phyloP scores from a whole-genome alignment of 2,113 vertebrate species.

The Rhinolophus sinicus region DNA sequence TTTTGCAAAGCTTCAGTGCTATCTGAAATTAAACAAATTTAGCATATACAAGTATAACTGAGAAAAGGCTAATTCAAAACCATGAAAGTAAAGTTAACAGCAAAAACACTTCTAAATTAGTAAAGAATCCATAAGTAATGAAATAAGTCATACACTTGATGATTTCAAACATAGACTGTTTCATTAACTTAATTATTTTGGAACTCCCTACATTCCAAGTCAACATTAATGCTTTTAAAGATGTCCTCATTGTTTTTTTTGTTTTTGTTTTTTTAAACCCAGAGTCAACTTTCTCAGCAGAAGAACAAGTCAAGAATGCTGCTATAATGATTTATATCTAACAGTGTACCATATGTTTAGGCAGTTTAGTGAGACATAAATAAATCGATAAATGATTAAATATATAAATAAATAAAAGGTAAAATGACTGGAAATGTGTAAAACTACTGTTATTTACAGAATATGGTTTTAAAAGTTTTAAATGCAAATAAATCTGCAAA shows the following conservation, averaged over 20 bases:
- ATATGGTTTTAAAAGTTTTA: not conserved
- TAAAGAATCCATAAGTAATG: not conserved
- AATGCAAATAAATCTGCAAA: not conserved
- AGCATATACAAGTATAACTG: not conserved
- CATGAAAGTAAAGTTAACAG: not conserved
- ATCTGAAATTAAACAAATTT: not conserved
- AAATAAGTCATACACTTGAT: not conserved
- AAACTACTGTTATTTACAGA: not conserved
- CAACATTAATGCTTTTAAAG: not conserved
- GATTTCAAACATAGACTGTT: not conserved
- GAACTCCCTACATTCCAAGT: not conserved
- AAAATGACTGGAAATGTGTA: not conserved
- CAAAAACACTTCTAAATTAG: not conserved
- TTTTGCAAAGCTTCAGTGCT: not conserved
- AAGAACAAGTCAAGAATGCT: not conserved
- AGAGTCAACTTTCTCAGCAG: not conserved
- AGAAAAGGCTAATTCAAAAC: conserved; percentile 9
- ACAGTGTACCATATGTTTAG: not conserved
- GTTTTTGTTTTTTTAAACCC: not conserved
- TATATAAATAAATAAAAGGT: not conserved
- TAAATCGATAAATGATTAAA: not conserved
- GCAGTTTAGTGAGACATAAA: not conserved
- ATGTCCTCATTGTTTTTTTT: not conserved
- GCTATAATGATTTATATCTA: not conserved
- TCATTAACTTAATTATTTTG: not conserved